These are phyloP conservation scores for Epirrhoe tristata DNA, from an alignment of 2,888 invertebrate genomes.

Conservation along the genomic window DNA sequence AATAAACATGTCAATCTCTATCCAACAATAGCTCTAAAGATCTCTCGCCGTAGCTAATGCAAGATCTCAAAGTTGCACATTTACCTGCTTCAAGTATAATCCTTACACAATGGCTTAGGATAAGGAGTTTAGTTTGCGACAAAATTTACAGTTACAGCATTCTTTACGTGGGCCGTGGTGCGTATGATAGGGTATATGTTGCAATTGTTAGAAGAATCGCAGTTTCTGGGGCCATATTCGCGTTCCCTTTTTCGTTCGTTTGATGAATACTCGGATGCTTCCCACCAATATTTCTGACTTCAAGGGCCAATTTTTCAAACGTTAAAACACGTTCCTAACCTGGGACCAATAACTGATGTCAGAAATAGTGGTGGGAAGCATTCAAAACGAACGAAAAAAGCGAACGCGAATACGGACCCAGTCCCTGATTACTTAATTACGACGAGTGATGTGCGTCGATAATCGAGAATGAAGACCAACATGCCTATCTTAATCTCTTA, in stretches of 20 bases:
- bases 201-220: conserved; percentile 39
- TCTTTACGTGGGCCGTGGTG: conserved; percentile 59
- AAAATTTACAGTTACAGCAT: conserved; percentile 74
- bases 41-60: conserved; percentile 65
- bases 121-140: conserved; percentile 70
- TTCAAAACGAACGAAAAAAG: too few relatives aligned
- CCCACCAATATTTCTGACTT: too few relatives aligned
- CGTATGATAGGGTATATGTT: conserved; percentile 60
- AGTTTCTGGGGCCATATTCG: too few relatives aligned
- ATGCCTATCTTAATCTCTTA: conserved; percentile 74
- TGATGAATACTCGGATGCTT: too few relatives aligned
- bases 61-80: conserved; percentile 54
- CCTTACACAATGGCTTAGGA: conserved; percentile 71
- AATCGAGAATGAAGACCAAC: conserved; percentile 76
- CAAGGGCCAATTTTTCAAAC: background rate
- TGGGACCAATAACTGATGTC: too few relatives aligned
- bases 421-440: conserved; percentile 72
- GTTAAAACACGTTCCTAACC: too few relatives aligned
- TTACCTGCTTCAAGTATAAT: conserved; percentile 79
- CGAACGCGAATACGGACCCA: background rate
- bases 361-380: too few relatives aligned
- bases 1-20: conserved; percentile 32
- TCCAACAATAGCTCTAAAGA: conserved; percentile 44
- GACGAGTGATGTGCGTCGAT: conserved; percentile 67
- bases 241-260: too few relatives aligned